Conservation (phyloP, 2,797 vertebrate genomes). For the Emys orbicularis region DNA sequence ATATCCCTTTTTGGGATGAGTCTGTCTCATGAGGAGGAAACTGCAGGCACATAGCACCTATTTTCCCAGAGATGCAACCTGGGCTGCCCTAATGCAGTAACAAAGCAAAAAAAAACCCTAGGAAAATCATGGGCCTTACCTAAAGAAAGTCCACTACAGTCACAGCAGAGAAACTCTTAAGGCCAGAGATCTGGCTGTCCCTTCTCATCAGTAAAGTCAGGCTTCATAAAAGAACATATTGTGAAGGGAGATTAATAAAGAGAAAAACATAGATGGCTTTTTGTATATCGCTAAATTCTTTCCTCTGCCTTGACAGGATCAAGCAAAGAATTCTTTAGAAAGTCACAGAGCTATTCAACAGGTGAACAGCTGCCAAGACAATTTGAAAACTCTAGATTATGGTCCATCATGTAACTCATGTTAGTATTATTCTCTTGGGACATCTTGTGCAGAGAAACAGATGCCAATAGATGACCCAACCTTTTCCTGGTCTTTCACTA, state of each 20-base stretch:
- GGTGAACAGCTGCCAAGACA: conserved; percentile 77
- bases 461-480: conserved; percentile 50
- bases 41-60: not conserved
- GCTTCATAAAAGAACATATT: conserved; percentile 76
- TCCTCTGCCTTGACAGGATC: conserved; percentile 71
- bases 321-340: conserved; percentile 73
- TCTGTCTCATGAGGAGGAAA: not conserved
- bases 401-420: conserved; percentile 65
- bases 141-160: conserved; percentile 57
- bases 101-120: not conserved
- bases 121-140: conserved; percentile 61
- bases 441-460: conserved; percentile 57
- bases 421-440: conserved; percentile 63
- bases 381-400: conserved; percentile 69
- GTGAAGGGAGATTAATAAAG: conserved; percentile 72
- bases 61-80: not conserved
- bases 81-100: not conserved
- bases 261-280: conserved; percentile 73
- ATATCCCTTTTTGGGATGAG: no score
- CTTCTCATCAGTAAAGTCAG: conserved; percentile 77
- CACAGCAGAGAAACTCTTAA: conserved; percentile 72
- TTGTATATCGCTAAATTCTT: conserved; percentile 71
- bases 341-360: conserved; percentile 75
- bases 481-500: conserved; percentile 47
- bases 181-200: conserved; percentile 78